phyloP scores from a whole-genome alignment of 1,140 invertebrate species.

The Hermatobates lingyangjiaoensis region DNA sequence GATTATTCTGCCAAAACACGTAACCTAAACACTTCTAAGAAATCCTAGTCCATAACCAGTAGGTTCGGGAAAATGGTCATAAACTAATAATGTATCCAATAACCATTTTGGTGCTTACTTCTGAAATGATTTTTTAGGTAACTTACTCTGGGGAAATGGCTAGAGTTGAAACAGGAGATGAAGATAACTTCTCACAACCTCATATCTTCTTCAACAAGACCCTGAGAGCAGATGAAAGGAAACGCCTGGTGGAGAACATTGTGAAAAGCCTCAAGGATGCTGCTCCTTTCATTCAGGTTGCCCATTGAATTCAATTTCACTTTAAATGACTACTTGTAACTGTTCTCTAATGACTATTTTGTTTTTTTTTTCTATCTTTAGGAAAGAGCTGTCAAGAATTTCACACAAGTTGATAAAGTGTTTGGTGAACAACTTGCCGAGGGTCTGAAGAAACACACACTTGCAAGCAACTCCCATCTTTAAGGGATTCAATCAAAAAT shows the following conservation, averaged over 20 bases:
- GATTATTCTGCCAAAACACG: too few relatives aligned
- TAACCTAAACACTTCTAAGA: too few relatives aligned
- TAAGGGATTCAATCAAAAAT: too few relatives aligned
- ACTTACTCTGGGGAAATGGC: background rate
- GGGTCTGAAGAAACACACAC: slow-evolving; percentile 24
- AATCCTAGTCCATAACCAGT: too few relatives aligned
- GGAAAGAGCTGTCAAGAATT: slow-evolving; percentile 56
- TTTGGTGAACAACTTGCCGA: slow-evolving; percentile 43
- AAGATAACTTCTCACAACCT: slow-evolving; percentile 81
- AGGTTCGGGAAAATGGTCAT: too few relatives aligned
- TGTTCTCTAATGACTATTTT: background rate
- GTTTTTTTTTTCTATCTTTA: slow-evolving; percentile 9
- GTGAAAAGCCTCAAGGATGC: slow-evolving; percentile 55
- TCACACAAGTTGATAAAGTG: slow-evolving; percentile 40
- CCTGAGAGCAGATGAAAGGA: slow-evolving; percentile 47
- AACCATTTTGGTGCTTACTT: too few relatives aligned
- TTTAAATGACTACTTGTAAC: background rate
- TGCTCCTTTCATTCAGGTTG: slow-evolving; percentile 62
- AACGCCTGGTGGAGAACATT: slow-evolving; percentile 61
- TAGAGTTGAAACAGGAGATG: slow-evolving; percentile 45
- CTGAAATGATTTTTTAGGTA: too few relatives aligned
- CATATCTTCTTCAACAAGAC: slow-evolving; percentile 62
- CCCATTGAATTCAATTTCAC: background rate
- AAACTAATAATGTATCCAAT: too few relatives aligned
- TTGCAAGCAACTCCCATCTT: slow-evolving; percentile 6